These are phyloP conservation scores for Mesembrinibis cayennensis DNA, from an alignment of 2,113 vertebrate genomes.

Conservation along the genomic window DNA sequence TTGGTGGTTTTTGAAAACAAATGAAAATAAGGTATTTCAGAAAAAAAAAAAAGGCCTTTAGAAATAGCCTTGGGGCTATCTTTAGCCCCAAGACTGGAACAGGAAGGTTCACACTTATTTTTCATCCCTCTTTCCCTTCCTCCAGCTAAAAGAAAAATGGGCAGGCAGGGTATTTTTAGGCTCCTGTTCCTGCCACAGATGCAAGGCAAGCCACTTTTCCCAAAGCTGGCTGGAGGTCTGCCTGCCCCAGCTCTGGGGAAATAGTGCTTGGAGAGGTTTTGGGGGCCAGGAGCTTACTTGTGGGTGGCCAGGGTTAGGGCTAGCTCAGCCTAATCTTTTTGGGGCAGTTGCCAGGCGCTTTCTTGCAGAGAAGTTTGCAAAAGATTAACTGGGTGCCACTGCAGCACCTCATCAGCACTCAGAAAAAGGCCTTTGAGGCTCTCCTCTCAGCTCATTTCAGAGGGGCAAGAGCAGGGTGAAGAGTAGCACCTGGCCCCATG, in stretches of 20 bases:
- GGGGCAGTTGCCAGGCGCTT: neutral
- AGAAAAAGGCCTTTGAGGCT: neutral
- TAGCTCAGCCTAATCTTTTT: neutral
- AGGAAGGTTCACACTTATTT: neutral
- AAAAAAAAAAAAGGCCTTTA: neutral
- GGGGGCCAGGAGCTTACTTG: neutral
- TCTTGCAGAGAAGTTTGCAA: neutral
- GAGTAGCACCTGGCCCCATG: neutral
- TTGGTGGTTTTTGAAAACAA: neutral
- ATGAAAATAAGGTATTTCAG: neutral
- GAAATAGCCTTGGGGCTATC: neutral
- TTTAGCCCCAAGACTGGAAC: neutral
- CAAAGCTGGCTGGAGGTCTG: neutral
- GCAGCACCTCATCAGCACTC: neutral
- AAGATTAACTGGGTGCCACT: neutral
- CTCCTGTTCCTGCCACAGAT: neutral
- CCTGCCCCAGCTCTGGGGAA: neutral
- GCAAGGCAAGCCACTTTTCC: neutral
- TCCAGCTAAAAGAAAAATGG: neutral
- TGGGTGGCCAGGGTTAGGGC: neutral
- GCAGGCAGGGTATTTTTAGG: neutral
- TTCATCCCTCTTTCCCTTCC: neutral
- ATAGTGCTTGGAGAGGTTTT: neutral
- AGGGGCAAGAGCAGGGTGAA: neutral
- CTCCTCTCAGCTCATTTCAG: accelerated